Percentiles rank a stretch among this genome's conserved stretches.
Evolutionary conservation across 2,113 vertebrate species (phyloP).

Genomic region (Oxyruncus cristatus): DNA sequence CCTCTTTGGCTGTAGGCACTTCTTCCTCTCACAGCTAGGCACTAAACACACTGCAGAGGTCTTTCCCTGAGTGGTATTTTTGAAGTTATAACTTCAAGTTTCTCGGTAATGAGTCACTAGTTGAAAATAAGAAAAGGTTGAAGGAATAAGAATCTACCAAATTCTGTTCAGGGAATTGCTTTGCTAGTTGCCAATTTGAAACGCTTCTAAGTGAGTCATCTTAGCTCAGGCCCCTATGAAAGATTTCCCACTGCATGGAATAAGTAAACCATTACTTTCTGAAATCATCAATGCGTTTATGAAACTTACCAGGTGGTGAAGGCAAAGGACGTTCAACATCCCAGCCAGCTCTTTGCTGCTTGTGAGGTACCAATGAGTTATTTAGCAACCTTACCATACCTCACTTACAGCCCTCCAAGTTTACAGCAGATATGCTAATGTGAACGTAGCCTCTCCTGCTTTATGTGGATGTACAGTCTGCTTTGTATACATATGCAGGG

Average conservation of each 20-base stretch:
- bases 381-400: background rate
- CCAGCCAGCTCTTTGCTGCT: background rate
- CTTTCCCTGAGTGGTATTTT: background rate
- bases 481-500: background rate
- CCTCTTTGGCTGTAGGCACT: background rate
- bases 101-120: background rate
- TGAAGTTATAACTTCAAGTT: background rate
- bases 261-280: background rate
- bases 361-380: background rate
- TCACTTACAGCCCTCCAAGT: background rate
- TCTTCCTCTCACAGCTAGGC: background rate
- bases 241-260: background rate
- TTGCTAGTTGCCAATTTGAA: background rate
- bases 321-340: background rate
- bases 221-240: background rate
- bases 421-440: background rate
- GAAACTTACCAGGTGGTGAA: background rate
- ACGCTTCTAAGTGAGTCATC: background rate
- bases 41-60: background rate
- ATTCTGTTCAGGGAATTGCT: background rate
- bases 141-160: background rate
- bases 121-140: background rate
- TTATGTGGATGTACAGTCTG: background rate
- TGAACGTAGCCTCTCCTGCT: background rate
- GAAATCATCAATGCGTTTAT: background rate